A percentile compares a stretch with the other conserved stretches of the same genome.
phyloP scores from a whole-genome alignment of 2,797 vertebrate genomes.

The Sciurus vulgaris region DNA sequence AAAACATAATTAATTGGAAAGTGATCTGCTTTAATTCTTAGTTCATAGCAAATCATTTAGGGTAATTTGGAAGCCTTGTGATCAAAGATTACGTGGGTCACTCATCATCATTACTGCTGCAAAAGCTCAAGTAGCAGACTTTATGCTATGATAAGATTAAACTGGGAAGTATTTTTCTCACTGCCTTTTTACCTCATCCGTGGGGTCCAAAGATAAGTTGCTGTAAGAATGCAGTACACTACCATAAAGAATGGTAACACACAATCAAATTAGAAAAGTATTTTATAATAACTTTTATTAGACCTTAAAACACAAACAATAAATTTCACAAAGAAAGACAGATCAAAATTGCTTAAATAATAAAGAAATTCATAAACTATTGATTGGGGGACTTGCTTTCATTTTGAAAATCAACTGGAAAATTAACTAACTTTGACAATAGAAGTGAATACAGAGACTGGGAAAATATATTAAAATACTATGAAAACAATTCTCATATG shows the following conservation, averaged over 20 bases:
- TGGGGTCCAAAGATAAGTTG: neutral
- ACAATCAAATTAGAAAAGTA: neutral
- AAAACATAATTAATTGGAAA: neutral
- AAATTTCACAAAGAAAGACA: neutral
- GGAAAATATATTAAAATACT: neutral
- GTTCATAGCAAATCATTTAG: neutral
- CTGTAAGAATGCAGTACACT: neutral
- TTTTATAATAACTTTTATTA: neutral
- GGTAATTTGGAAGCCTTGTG: neutral
- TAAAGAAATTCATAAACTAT: neutral
- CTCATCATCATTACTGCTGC: conserved; percentile 6
- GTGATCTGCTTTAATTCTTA: neutral
- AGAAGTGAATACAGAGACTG: neutral
- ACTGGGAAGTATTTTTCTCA: neutral
- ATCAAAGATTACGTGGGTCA: neutral
- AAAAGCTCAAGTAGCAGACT: neutral
- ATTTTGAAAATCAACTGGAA: conserved; percentile 34
- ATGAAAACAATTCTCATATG: neutral
- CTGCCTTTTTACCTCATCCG: neutral
- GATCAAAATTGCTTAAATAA: neutral
- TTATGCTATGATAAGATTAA: neutral
- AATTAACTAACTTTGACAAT: conserved; percentile 10
- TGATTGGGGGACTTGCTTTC: neutral
- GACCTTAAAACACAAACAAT: neutral
- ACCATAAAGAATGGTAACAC: neutral